Evolutionary conservation across 2,888 invertebrate genomes (phyloP).

Genomic region (Parthenolecanium corni): DNA sequence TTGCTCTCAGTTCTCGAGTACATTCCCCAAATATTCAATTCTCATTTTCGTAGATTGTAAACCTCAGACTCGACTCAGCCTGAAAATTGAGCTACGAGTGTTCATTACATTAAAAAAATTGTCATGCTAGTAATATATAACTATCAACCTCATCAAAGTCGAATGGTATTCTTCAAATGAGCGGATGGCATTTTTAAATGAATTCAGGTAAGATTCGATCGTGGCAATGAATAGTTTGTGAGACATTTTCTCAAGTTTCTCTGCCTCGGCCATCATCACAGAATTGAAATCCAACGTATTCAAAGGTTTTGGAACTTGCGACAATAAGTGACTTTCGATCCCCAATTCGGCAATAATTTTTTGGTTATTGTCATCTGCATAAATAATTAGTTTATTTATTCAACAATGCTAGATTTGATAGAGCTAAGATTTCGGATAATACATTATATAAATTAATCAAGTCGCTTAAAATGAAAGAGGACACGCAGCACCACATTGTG

Average conservation of each 20-base stretch:
- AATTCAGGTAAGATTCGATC: conserved; percentile 4
- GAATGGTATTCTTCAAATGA: conserved; percentile 1
- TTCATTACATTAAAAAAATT: too few species aligned
- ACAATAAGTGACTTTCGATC: neutral
- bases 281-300: neutral
- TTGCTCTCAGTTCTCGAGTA: too few species aligned
- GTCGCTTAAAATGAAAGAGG: too few species aligned
- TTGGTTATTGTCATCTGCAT: neutral
- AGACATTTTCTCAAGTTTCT: neutral
- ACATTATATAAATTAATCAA: too few species aligned
- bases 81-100: too few species aligned
- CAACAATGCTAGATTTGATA: neutral
- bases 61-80: too few species aligned
- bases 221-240: neutral
- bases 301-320: neutral
- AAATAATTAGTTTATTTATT: neutral
- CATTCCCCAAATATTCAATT: too few species aligned
- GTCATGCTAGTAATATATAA: too few species aligned
- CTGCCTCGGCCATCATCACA: neutral
- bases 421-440: too few species aligned
- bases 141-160: neutral
- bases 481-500: too few species aligned
- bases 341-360: conserved; percentile 7
- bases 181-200: neutral
- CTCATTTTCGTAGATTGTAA: too few species aligned